A percentile compares a stretch with the other conserved stretches of the same genome.
Evolutionary conservation across 2,888 invertebrate species (phyloP).

Genomic region (Napeogenes sylphis): DNA sequence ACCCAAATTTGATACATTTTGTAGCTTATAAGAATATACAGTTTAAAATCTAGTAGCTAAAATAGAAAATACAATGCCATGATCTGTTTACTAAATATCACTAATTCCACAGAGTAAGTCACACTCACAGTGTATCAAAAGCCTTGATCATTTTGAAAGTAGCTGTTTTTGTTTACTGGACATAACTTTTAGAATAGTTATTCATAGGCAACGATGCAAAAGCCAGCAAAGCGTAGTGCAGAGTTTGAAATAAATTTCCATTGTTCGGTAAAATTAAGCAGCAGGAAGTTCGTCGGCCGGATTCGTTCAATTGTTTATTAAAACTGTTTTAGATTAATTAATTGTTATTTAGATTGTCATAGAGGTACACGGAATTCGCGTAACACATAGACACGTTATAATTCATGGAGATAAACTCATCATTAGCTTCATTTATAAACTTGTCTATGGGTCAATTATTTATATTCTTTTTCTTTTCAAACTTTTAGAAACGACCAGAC

Average conservation of each 20-base stretch:
- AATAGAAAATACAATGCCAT: too few relatives aligned
- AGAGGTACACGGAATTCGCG: too few relatives aligned
- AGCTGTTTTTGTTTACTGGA: background rate
- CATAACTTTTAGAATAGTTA: constrained; percentile 7
- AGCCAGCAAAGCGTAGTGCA: constrained; percentile 12
- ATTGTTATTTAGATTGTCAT: background rate
- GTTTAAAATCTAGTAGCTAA: background rate
- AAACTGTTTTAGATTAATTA: constrained; percentile 14
- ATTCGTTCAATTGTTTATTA: constrained; percentile 14
- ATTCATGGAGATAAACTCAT: too few relatives aligned
- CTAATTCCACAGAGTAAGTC: too few relatives aligned
- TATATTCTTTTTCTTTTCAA: too few relatives aligned
- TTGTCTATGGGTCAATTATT: too few relatives aligned
- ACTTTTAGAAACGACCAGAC: too few relatives aligned
- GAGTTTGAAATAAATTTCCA: constrained; percentile 20
- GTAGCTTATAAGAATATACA: background rate
- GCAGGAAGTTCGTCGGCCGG: constrained; percentile 15
- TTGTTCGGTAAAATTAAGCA: constrained; percentile 16
- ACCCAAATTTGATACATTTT: background rate
- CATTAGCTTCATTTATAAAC: too few relatives aligned
- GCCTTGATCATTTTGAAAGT: background rate
- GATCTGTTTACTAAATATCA: too few relatives aligned
- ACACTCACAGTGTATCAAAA: background rate
- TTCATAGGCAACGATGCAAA: constrained; percentile 13
- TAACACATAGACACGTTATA: too few relatives aligned